These are phyloP conservation scores for Cosmorhoe ocellata DNA, from an alignment of 2,888 invertebrate genomes.

Conservation along the genomic window DNA sequence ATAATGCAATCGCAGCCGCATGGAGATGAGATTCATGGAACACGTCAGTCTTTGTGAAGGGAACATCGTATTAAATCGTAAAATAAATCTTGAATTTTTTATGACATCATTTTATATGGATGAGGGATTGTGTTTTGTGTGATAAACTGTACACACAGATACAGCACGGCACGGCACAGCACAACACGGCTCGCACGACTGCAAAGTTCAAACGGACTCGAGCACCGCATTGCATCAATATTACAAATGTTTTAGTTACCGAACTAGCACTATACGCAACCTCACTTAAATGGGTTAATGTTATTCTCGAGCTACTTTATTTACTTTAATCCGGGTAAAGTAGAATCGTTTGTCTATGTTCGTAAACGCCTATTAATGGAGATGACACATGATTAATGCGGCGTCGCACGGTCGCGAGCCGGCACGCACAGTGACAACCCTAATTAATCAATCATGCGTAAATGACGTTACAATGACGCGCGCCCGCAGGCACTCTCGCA, in stretches of 20 bases:
- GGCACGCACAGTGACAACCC: conserved; percentile 17
- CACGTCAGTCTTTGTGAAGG: too few species aligned
- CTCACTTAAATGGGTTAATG: too few species aligned
- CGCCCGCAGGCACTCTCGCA: background rate
- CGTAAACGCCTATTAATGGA: conserved; percentile 18
- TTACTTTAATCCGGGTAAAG: too few species aligned
- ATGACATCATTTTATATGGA: too few species aligned
- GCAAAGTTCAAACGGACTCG: conserved; percentile 2
- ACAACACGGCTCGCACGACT: background rate
- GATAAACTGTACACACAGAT: too few species aligned
- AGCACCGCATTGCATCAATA: conserved; percentile 7
- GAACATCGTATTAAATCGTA: too few species aligned
- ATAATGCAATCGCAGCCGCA: too few species aligned
- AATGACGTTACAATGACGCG: conserved; percentile 9
- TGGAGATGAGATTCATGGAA: too few species aligned
- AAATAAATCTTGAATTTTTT: too few species aligned
- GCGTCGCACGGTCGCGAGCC: conserved; percentile 5
- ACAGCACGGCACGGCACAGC: too few species aligned
- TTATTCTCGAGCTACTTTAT: too few species aligned
- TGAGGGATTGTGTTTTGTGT: too few species aligned
- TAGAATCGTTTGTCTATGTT: conserved; percentile 10
- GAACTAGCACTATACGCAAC: background rate
- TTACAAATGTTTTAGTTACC: background rate
- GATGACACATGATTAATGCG: conserved; percentile 25
- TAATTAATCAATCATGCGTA: conserved; percentile 20